Evolutionary conservation across 2,888 invertebrate genomes (phyloP).

Genomic region (Leptarthrus brevirostris): DNA sequence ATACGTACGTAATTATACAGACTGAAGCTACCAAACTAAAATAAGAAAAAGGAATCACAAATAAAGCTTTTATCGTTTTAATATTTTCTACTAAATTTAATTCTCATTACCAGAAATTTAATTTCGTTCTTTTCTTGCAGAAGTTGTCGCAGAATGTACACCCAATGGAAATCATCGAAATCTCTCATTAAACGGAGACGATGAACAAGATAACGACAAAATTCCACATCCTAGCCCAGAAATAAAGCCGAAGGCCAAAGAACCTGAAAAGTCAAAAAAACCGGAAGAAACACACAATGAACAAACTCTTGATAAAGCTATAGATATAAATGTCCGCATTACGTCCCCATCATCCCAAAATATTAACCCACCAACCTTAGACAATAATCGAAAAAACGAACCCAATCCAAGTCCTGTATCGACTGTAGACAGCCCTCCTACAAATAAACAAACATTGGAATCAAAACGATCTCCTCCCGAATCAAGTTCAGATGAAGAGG

Average conservation of each 20-base stretch:
- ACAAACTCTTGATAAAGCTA: conserved; percentile 21
- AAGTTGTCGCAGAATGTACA: neutral
- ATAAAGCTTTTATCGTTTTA: too few species aligned
- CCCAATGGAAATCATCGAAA: neutral
- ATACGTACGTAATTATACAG: too few species aligned
- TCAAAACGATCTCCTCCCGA: conserved; percentile 58
- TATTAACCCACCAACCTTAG: conserved; percentile 11
- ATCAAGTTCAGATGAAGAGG: conserved; percentile 66
- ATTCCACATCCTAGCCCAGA: neutral
- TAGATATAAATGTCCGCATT: neutral
- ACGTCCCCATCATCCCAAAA: neutral
- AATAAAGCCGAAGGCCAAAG: conserved; percentile 27
- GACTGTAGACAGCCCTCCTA: conserved; percentile 29
- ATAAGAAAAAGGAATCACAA: too few species aligned
- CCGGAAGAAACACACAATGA: neutral
- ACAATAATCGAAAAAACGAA: neutral
- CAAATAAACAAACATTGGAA: conserved; percentile 55
- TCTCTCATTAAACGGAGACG: neutral
- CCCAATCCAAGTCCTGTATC: neutral
- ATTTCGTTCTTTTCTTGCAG: neutral
- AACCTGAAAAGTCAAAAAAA: conserved; percentile 2
- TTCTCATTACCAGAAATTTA: neutral
- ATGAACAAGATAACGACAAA: neutral
- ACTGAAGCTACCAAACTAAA: too few species aligned
- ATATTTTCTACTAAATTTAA: too few species aligned